Evolutionary conservation across 2,113 vertebrate species (phyloP).

Genomic region (Campylorhamphus procurvoides): DNA sequence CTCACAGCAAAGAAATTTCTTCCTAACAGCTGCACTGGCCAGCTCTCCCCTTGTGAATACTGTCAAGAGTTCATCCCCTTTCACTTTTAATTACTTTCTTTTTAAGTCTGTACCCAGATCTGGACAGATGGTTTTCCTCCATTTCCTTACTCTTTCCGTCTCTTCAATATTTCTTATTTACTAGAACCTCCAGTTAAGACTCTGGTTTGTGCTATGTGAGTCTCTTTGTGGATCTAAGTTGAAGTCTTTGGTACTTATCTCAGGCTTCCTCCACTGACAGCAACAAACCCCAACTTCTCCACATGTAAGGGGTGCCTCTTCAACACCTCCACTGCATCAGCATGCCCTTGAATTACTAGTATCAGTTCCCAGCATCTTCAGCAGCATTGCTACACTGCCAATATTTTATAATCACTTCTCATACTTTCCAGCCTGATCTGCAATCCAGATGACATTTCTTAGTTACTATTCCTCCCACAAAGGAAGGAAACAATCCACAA

Average conservation of each 20-base stretch:
- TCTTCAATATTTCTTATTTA: not conserved
- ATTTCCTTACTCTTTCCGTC: not conserved
- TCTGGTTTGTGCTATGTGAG: not conserved
- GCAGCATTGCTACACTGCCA: not conserved
- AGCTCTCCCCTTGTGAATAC: not conserved
- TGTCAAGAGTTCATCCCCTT: not conserved
- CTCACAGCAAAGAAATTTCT: not conserved
- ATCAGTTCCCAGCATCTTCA: not conserved
- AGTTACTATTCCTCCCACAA: not conserved
- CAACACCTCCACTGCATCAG: not conserved
- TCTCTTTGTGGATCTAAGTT: not conserved
- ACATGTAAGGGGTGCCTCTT: not conserved
- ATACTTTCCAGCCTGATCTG: not conserved
- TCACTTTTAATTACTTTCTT: not conserved
- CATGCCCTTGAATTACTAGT: not conserved
- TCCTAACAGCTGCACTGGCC: not conserved
- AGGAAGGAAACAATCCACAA: not conserved
- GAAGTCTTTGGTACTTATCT: not conserved
- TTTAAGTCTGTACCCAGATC: not conserved
- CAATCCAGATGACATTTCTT: not conserved
- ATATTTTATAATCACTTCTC: not conserved
- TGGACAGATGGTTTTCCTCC: not conserved
- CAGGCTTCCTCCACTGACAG: not conserved
- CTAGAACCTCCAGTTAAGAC: not conserved
- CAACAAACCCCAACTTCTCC: not conserved